Percentiles rank a stretch among this genome's conserved stretches.
Conservation (phyloP, 2,113 vertebrate genomes). For the Fukomys damarensis region DNA sequence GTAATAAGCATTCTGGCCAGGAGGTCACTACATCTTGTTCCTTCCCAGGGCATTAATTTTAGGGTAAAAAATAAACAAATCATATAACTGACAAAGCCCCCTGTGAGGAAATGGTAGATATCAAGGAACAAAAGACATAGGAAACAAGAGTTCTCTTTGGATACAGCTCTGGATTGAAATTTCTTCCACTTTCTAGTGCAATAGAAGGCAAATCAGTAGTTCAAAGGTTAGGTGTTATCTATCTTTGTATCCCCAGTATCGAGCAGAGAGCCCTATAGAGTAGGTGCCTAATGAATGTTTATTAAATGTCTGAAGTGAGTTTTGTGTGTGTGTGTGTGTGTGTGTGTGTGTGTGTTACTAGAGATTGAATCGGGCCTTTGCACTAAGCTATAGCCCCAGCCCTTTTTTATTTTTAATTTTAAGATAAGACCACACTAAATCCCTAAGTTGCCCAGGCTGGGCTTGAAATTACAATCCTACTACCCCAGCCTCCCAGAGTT, state of each 20-base stretch:
- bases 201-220: background rate
- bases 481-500: background rate
- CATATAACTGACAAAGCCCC: background rate
- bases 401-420: background rate
- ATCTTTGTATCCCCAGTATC: background rate
- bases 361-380: background rate
- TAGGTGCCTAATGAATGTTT: background rate
- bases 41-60: slow-evolving; percentile 36
- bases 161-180: background rate
- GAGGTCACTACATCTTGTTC: background rate
- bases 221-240: background rate
- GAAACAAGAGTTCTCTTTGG: background rate
- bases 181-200: background rate
- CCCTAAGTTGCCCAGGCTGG: background rate
- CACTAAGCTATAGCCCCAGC: background rate
- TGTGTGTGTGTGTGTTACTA: background rate
- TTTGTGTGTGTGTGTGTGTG: background rate
- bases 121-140: background rate
- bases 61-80: slow-evolving; percentile 17
- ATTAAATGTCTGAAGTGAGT: background rate
- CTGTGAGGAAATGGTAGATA: slow-evolving; percentile 26
- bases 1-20: background rate
- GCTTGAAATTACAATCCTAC: background rate
- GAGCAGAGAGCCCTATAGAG: background rate
- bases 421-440: background rate